A percentile compares a stretch with the other conserved stretches of the same genome.
Evolutionary conservation across 2,797 vertebrate genomes (phyloP).

Genomic region (Scarus forsteni): DNA sequence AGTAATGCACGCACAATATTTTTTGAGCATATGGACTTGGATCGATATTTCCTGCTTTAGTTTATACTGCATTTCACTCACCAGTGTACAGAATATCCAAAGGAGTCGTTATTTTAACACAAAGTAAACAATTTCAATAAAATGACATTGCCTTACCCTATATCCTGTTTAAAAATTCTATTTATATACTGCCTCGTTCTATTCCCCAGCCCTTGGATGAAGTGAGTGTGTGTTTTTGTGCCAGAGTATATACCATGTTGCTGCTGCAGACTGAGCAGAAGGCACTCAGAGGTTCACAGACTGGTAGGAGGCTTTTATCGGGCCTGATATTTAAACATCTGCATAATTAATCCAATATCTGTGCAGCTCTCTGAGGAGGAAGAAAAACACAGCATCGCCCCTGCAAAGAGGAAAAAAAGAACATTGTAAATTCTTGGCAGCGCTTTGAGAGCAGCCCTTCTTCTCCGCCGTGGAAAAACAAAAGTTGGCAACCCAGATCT

Average conservation of each 20-base stretch:
- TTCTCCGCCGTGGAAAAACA: constrained; percentile 68
- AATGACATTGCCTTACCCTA: too few species aligned
- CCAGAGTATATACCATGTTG: constrained; percentile 46
- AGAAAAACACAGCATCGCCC: constrained; percentile 34
- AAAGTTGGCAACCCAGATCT: constrained; percentile 75
- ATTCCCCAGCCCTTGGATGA: not conserved
- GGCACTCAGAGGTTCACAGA: constrained; percentile 59
- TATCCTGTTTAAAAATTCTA: too few species aligned
- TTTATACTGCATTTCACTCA: too few species aligned
- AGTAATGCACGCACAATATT: too few species aligned
- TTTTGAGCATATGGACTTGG: too few species aligned
- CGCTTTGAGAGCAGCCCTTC: constrained; percentile 58
- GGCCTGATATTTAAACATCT: constrained; percentile 75
- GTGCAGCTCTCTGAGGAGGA: constrained; percentile 48
- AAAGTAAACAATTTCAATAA: too few species aligned
- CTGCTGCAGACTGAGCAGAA: constrained; percentile 35
- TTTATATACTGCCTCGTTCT: too few species aligned
- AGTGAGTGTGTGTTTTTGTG: constrained; percentile 54
- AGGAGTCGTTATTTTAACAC: too few species aligned
- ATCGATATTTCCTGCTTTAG: too few species aligned
- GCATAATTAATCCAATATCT: constrained; percentile 77
- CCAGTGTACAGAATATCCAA: too few species aligned
- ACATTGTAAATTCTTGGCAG: constrained; percentile 72
- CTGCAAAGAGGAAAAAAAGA: constrained; percentile 56
- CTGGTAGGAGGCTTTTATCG: constrained; percentile 56